Evolutionary conservation across 2,113 vertebrate species (phyloP), one percentile per base, ranked within the genome.

Genomic region (Cromileptes altivelis): DNA sequence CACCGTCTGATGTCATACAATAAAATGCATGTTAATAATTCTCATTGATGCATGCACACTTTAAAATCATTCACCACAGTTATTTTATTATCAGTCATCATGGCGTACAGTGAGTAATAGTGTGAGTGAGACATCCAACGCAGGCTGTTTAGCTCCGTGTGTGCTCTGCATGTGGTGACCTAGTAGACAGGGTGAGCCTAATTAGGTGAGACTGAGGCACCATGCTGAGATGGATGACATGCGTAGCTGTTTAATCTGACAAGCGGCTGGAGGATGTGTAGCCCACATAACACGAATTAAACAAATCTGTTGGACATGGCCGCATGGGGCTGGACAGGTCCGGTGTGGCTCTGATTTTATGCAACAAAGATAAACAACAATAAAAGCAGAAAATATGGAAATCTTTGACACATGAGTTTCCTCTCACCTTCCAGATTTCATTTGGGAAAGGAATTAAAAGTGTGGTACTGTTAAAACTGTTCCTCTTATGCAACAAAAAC

Each of bases 221-320:
- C 58, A 30, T 71, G 85, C 87, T 86, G 78, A 85, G 87, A 72
- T 80, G 81, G 85, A 78, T 70, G 87, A 87, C 92, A 88, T 85
- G 87, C 84, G 67, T 80, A 74, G 75, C 86, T 58, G 50, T 85
- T 86, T 92, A 93, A 92, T 93, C 92, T 92, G 93, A 89, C 77
- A 81, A 70, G 63, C 70, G 61, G 55, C 80, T 70, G 82, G 33
- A 68, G 19, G 53, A 58, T 81, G 72, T 77, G 81, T 57, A 73
- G 70, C 79, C 88, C 63, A 67, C 79, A 88, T 74, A 77, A 72
- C 64, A 30, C 76, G 63, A 91, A 85, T 89, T 81, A 86, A 85
- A 85, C 67, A 86, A 91, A 91, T 90, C 86, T 86, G 78, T 19
- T 37, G 37, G 81, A 69, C 73, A 1, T 30, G 61, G 40, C 52